Evolutionary conservation across 2,797 vertebrate species (phyloP), one percentile per base, ranked within the genome.

Genomic region (Acomys russatus): DNA sequence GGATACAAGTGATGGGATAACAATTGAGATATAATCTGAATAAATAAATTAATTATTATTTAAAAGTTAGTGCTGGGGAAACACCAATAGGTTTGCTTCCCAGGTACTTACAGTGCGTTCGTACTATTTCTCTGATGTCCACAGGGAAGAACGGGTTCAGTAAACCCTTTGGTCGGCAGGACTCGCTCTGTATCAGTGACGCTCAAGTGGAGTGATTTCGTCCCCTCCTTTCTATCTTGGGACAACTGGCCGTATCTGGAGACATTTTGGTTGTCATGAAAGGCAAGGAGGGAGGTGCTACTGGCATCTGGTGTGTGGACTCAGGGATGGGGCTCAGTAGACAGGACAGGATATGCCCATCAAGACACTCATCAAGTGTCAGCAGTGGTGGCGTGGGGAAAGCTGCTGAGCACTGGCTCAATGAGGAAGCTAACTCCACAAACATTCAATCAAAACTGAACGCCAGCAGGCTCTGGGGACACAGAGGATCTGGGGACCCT

Each of bases 371-470:
- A 64, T 30, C 84, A 8, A 28, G 35, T 4, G 25, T 54, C 64
- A 23, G 18, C 1, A n/a, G 14, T 23, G 71, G 59, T 2, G 2
- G 76, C 17, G 4, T 0, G n/a, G 2, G 6, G 10, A 76, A 3
- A 6, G 10, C 64, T 54, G n/a, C 22, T 9, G 0, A 7, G 44
- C 9, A 35, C 59, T 12, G 44, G 5, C 23, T 3, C 35, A 79
- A 54, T 23, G 1, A 6, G n/a, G 28, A n/a, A 14, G 85, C 73
- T 17, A 54, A 61, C 35, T 77, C 23, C 38, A 38, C 44, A n/a
- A 44, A 66, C 3, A 6, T 23, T 15, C 30, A 71, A 23, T 56
- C 10, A 35, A 79, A 51, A 25, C 17, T 2, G 4, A 74, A 25
- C 12, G 0, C 2, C 0, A 59, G 44, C 11, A 66, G 15, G 44